Evolutionary conservation across 2,797 vertebrate species (phyloP), one percentile per base, ranked within the genome.

Genomic region (Acipenser transmontanus): DNA sequence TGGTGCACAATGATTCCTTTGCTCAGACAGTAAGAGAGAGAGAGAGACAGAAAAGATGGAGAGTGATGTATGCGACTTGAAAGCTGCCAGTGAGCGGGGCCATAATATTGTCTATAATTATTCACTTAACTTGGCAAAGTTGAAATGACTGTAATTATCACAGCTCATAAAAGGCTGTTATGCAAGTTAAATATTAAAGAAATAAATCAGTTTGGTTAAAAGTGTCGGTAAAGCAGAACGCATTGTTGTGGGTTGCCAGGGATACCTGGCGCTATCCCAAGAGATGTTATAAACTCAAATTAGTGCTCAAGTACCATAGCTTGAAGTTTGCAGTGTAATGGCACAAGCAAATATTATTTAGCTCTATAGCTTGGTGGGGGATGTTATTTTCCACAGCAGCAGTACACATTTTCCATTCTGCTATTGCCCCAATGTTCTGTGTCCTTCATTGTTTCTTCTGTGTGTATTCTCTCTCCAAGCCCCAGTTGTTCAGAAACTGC

Each of bases 221-320:
- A 65, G 66, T 49, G 14, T 66, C 59, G 72, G 68, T 66, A 73
- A 63, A 65, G 57, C 70, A 52, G 0, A 11, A 60, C 49, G 47
- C 57, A 54, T 72, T 73, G 71, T 72, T 64, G 69, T 75, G 54
- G 51, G 63, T 76, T 70, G 73, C 74, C 69, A 56, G 76, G 61
- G 64, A 76, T 75, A 73, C 64, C 70, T 76, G 59, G 61, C 61
- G 77, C 59, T 68, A 60, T 10, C 70, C 54, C 73, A 14, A 57
- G 1, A 14, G 63, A 67, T 4, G 20, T 61, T 61, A 9, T 34
- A 34, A 61, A 34, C 12, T 6, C 3, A 17, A 20, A 60, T 8
- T 8, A 60, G n/a, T n/a, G n/a, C 59, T 8, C 59, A 60, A 13
- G 59, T 60, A 60, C 5, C n/a, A 3, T 9, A 54, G 34, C 34